A percentile compares a stretch with the other conserved stretches of the same genome.
Conservation (phyloP, 2,888 invertebrate genomes). For the Heliconius hortense region DNA sequence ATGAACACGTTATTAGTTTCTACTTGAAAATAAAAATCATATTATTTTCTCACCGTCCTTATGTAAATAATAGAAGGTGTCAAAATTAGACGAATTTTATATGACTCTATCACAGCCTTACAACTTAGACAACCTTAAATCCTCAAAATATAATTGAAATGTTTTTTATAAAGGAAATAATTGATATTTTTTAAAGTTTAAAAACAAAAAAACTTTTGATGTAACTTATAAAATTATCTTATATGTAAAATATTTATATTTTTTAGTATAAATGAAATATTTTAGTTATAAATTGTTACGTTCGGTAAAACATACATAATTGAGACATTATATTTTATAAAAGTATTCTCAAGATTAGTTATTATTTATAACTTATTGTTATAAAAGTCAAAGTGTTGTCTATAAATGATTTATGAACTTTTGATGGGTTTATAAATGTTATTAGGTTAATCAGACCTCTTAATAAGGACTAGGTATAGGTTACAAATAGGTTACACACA, state of each 20-base stretch:
- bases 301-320: not conserved
- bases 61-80: not conserved
- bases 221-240: not conserved
- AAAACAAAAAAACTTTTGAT: not conserved
- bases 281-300: not conserved
- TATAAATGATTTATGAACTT: constrained; percentile 25
- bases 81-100: not conserved
- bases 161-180: not conserved
- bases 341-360: not conserved
- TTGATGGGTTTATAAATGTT: constrained; percentile 28
- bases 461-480: constrained; percentile 34
- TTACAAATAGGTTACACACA: constrained; percentile 37
- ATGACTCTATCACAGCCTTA: not conserved
- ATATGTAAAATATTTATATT: not conserved
- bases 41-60: not conserved
- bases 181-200: not conserved
- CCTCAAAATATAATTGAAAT: not conserved
- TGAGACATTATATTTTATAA: not conserved
- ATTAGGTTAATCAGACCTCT: constrained; percentile 32
- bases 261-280: not conserved
- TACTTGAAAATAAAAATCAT: not conserved
- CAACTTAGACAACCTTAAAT: not conserved
- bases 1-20: not conserved
- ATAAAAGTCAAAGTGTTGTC: constrained; percentile 13
- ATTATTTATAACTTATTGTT: constrained; percentile 4